These are phyloP conservation scores for Cantharis rustica DNA, from an alignment of 2,888 invertebrate genomes.

Conservation along the genomic window DNA sequence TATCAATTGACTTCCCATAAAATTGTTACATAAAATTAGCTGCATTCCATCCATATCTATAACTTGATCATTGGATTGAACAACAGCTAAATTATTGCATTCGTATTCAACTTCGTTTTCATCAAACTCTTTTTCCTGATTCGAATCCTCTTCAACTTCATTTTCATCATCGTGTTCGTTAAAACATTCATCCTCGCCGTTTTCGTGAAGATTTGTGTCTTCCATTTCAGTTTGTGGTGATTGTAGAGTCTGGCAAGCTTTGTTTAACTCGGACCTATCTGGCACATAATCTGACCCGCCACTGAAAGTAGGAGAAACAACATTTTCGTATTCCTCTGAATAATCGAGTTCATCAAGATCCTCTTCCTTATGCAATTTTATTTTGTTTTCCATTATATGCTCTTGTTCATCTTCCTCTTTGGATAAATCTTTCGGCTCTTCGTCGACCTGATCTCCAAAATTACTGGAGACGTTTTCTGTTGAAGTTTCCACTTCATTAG, in stretches of 20 bases:
- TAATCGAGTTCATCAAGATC: not conserved
- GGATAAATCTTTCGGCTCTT: not conserved
- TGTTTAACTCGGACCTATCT: slow-evolving; percentile 51
- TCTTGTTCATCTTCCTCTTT: not conserved
- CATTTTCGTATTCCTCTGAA: slow-evolving; percentile 15
- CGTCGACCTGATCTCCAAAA: not conserved
- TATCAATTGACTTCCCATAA: slow-evolving; percentile 46
- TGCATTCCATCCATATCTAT: slow-evolving; percentile 60
- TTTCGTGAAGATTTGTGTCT: not conserved
- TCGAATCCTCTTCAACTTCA: not conserved
- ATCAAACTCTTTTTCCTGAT: slow-evolving; percentile 1
- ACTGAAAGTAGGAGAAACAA: slow-evolving; percentile 31
- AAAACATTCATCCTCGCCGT: slow-evolving; percentile 4
- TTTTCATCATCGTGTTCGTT: not conserved
- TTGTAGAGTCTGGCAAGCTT: slow-evolving; percentile 53
- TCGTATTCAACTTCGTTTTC: slow-evolving; percentile 2
- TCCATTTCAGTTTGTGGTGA: slow-evolving; percentile 2
- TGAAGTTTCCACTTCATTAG: slow-evolving; percentile 9
- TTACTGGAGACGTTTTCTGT: not conserved
- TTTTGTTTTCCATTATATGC: not conserved
- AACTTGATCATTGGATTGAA: slow-evolving; percentile 39
- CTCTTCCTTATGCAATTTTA: not conserved
- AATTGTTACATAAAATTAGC: slow-evolving; percentile 49
- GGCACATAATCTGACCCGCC: slow-evolving; percentile 36
- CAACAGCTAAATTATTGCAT: slow-evolving; percentile 1